Evolutionary conservation across 2,113 vertebrate species (phyloP), one percentile per base, ranked within the genome.

Genomic region (Casuarius casuarius): DNA sequence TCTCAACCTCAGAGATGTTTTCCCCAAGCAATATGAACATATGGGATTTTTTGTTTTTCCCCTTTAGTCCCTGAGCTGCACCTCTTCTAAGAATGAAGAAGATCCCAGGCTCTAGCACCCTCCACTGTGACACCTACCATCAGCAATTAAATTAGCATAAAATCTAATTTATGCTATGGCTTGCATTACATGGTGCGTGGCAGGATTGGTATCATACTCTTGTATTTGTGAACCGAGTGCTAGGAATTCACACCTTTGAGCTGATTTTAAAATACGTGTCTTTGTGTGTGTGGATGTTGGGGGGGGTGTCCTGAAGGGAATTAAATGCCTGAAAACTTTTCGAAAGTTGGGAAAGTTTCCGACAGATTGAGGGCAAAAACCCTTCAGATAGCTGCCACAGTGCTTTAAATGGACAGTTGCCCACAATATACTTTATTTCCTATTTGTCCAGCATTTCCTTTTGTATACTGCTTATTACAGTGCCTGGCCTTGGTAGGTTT

Each of bases 391-490:
- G 48, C 59, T 94, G 46, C 29, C 87, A 38, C 48, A 63, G 59
- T 54, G 8, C 77, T 97, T 96, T 96, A 96, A 97, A 96, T 94
- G 91, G 86, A 67, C 90, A 90, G 87, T 59, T 63, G 65, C 81
- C 79, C 67, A 79, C 78, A 87, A 75, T 82, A 84, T 75, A 54
- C 73, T 89, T 93, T 87, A 72, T 90, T 79, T 87, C 78, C 54
- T 77, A 56, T 68, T 92, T 93, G 87, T 90, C 83, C 70, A 82
- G 70, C 52, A 83, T 96, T 98, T 97, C 88, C 83, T 95, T 96
- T 94, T 94, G 94, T 96, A 54, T 97, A 91, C 54, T 90, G 87
- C 95, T 97, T 98, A 97, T 98, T 97, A 95, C 94, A 90, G 93
- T 97, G 77, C 89, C 87, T 98, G 91, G 86, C 18, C 84, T 83